Conservation (phyloP, 2,113 vertebrate species). For the Tretioscincus oriximinensis region DNA sequence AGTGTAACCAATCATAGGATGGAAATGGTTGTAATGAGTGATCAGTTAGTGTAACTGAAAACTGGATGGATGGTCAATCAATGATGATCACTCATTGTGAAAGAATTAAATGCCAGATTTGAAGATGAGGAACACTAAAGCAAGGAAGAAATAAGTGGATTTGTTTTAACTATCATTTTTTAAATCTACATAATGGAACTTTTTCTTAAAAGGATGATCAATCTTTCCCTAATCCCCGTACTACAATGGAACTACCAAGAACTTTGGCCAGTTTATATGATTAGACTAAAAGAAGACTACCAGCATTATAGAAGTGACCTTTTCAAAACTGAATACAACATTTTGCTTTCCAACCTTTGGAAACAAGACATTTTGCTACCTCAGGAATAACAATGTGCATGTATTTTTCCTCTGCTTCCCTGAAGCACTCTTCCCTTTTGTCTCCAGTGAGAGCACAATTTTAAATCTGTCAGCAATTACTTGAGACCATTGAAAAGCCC, state of each 20-base stretch:
- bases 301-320: slow-evolving; percentile 31
- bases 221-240: not conserved
- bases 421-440: not conserved
- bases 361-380: not conserved
- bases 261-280: slow-evolving; percentile 13
- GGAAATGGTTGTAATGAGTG: no score
- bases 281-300: slow-evolving; percentile 29
- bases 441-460: not conserved
- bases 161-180: no score
- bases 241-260: not conserved
- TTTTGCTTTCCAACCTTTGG: slow-evolving; percentile 22
- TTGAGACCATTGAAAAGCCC: not conserved
- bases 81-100: no score
- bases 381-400: rapidly evolving
- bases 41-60: no score
- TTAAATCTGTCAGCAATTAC: not conserved
- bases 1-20: no score
- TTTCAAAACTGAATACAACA: not conserved
- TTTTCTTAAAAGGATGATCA: no score
- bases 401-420: not conserved
- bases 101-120: no score
- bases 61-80: no score
- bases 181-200: no score
- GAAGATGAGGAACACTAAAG: no score
- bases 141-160: no score